Evolutionary conservation across 2,888 invertebrate genomes (phyloP), one percentile per base, ranked within the genome.

Genomic region (Subacronicta megacephala): DNA sequence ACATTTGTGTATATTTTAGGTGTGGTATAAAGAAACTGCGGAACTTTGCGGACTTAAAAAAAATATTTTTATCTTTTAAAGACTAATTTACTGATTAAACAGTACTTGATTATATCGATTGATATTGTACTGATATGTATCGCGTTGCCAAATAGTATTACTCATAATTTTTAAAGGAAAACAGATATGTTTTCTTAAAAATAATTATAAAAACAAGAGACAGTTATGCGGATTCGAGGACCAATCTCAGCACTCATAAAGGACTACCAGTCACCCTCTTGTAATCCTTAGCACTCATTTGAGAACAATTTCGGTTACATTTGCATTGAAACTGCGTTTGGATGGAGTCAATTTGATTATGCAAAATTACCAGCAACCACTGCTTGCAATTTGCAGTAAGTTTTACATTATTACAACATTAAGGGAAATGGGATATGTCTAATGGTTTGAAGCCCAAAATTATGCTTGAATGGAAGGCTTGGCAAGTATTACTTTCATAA

Each of bases 321-420:
- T 93, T 89, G 88, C 91, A 92, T 93, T 60, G 70, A 79, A 90
- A 92, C 79, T 84, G 85, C 74, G 49, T 66, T 76, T 62, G 33
- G 43, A 79, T 83, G 75, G 69, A 63, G 73, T 75, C 63, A 75
- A 85, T 84, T 81, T 85, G 87, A 90, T 93, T 93, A 93, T 93
- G 91, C 91, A 88, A 88, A 92, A 85, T 80, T 72, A 72, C 75
- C 72, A 84, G 80, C 77, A 80, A 80, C 81, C 83, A 62, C 26
- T 42, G 40, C 33, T 56, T 33, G 79, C 85, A 90, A 87, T 90
- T 89, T 82, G 84, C 85, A 82, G 80, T 82, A 80, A 78, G 77
- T 76, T 87, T 85, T 82, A 73, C 83, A 82, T 87, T 82, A 72
- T 78, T 80, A 68, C 66, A 54, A 72, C 76, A 76, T 84, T 79